Conservation (phyloP, 2,888 invertebrate species). For the Philonicus albiceps region DNA sequence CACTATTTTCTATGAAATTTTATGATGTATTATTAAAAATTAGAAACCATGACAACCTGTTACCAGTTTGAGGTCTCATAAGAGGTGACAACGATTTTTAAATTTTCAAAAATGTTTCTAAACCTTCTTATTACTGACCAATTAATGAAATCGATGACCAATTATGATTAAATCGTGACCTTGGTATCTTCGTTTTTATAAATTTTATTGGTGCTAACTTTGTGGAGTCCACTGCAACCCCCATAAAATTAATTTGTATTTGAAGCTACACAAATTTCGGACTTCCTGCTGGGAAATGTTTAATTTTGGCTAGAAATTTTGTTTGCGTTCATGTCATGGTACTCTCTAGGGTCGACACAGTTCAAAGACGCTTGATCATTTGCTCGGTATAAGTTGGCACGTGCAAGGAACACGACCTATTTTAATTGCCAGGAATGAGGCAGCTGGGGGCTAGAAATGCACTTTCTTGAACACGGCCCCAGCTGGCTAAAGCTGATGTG, state of each 20-base stretch:
- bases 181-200: too few relatives aligned
- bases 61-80: too few relatives aligned
- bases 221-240: too few relatives aligned
- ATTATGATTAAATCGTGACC: too few relatives aligned
- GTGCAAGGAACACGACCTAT: neutral
- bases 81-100: too few relatives aligned
- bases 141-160: too few relatives aligned
- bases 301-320: neutral
- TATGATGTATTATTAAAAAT: too few relatives aligned
- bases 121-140: too few relatives aligned
- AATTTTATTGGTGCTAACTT: too few relatives aligned
- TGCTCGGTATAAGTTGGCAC: neutral
- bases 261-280: neutral
- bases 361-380: conserved; percentile 22
- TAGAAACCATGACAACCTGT: too few relatives aligned
- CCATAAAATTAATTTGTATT: neutral
- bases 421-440: conserved; percentile 3
- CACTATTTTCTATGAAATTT: too few relatives aligned
- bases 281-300: neutral
- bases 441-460: conserved; percentile 1
- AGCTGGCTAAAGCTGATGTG: neutral
- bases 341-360: neutral
- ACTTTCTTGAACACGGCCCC: neutral
- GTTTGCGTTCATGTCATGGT: neutral
- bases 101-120: too few relatives aligned